Evolutionary conservation across 2,888 invertebrate species (phyloP).

Genomic region (Neoascia interrupta): DNA sequence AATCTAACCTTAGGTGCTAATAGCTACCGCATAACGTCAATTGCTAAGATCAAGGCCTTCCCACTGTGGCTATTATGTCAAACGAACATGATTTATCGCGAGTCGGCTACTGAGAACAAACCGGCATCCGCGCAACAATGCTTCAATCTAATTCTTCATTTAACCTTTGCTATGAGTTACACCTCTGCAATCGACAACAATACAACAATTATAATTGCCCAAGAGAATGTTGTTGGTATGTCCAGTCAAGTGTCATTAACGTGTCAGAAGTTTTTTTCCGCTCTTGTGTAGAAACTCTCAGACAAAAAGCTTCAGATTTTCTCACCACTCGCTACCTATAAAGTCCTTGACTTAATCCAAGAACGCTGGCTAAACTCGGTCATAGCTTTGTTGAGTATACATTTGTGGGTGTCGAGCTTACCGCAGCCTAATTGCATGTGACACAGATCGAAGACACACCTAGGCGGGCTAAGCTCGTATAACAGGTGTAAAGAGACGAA

Average conservation of each 20-base stretch:
- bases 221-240: constrained; percentile 20
- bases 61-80: constrained; percentile 23
- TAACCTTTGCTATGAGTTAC: constrained; percentile 10
- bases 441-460: constrained; percentile 32
- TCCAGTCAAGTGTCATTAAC: no score
- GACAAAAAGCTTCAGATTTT: no score
- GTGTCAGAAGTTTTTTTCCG: no score
- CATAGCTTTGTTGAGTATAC: no score
- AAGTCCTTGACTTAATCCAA: no score
- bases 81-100: constrained; percentile 48
- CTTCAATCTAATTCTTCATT: background rate
- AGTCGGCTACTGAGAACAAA: constrained; percentile 27
- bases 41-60: constrained; percentile 45
- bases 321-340: no score
- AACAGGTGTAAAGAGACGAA: background rate
- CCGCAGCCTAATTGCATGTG: constrained; percentile 27
- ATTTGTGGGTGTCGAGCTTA: no score
- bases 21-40: constrained; percentile 27
- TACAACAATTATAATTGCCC: constrained; percentile 20
- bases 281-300: no score
- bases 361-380: no score
- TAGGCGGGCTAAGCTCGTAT: background rate
- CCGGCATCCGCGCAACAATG: constrained; percentile 17
- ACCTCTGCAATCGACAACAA: constrained; percentile 12
- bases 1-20: constrained; percentile 24